Evolutionary conservation across 2,888 invertebrate species (phyloP).

Genomic region (Nipponacmea schrenckii): DNA sequence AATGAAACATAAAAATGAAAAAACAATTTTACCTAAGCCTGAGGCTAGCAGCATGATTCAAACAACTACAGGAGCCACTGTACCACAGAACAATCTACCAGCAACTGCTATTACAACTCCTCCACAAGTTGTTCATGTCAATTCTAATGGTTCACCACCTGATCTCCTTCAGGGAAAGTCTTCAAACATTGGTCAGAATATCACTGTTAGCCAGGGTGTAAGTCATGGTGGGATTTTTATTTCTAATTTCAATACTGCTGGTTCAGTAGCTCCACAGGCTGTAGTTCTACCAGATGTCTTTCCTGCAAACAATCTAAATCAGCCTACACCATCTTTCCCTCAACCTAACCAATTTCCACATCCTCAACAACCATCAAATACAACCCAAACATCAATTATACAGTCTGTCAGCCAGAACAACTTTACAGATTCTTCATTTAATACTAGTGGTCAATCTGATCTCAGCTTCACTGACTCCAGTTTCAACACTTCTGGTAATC

Average conservation of each 20-base stretch:
- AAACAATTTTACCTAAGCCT: constrained; percentile 10
- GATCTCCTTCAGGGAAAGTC: neutral
- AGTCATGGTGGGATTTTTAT: neutral
- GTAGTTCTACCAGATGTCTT: neutral
- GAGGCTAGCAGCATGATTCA: constrained; percentile 10
- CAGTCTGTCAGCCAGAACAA: neutral
- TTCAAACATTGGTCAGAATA: neutral
- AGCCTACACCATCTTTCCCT: neutral
- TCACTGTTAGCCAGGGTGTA: neutral
- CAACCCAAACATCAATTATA: neutral
- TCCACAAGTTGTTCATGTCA: constrained; percentile 1
- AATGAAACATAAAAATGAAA: constrained; percentile 55
- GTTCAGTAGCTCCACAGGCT: no score
- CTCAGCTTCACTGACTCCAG: neutral
- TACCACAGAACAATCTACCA: constrained; percentile 13
- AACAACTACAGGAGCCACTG: constrained; percentile 3
- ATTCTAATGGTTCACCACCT: constrained; percentile 1
- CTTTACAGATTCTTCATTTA: neutral
- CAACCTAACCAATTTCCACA: neutral
- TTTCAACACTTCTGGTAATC: neutral
- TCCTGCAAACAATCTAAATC: neutral
- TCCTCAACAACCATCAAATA: neutral
- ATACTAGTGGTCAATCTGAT: neutral
- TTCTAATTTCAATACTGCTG: neutral
- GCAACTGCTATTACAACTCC: neutral